Base-by-base conservation (phyloP, 2,113 vertebrate genomes). In the Carettochelys insculpta region DNA sequence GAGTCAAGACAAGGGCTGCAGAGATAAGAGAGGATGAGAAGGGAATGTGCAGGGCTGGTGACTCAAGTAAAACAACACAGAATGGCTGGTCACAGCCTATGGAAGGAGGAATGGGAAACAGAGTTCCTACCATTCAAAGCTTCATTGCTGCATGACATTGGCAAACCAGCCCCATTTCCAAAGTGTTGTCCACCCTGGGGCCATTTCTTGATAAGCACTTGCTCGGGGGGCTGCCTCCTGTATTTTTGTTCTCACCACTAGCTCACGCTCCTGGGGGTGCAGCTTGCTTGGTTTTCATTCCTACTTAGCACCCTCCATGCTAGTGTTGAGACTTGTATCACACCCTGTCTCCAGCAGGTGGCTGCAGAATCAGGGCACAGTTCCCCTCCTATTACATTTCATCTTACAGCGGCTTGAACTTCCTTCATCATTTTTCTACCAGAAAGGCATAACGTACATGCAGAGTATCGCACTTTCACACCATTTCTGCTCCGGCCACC, bases 1-100 rank as follows among this genome's bases (percentile, higher is more conserved):
- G 58, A 82, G 90, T 77, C 85, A 83, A 82, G 93, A 92, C 92
- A 75, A 54, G 14, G 68, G 87, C 84, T 90, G 82, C 80, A 47
- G 83, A 94, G 94, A 90, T 91, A 92, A 58, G 80, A 22, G 20
- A 68, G 77, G 83, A 79, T 53, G 77, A 84, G 76, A 78, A 79
- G 86, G 75, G 82, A 92, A 38, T 91, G 90, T 95, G 77, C 77
- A 76, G 90, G 47, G 58, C 90, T 54, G 1, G 2, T 79, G 90
- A 76, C 94, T 86, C 58, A 54, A 81, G 88, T 77, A 85, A 58
- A 41, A 38, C 71, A 75, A 45, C 11, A 43, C 25, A 43, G 25
- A 75, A 75, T 47, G 47, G 31, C 17, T 47, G 43, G 27, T 31
- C 20, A 47, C 31, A 34, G 29, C 31, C 17, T 48, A 48, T 50